Base-by-base conservation (phyloP, 1,140 invertebrate species). In the Vanessa atalanta region DNA sequence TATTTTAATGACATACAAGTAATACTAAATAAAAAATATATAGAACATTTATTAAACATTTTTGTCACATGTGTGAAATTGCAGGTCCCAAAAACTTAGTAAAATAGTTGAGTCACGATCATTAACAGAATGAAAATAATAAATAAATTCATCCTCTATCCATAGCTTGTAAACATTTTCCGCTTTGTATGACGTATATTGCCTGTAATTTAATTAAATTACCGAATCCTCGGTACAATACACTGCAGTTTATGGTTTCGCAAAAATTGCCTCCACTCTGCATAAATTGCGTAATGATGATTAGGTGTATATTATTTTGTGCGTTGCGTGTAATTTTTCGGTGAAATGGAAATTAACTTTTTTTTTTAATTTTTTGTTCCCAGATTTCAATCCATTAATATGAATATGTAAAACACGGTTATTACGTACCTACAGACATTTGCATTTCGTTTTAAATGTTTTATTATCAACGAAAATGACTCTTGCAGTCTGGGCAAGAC, bases 191-290 rank as follows among this genome's bases (percentile, higher is more conserved):
- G 13, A 57, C 20, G 55, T 57, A 61, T 86, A 87, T 85, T 83
- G 82, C 82, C 79, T 81, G 83, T 88, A 86, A 88, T 88, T 88
- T 88, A 82, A 86, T 83, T 26, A 87, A 81, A 86, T 81, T 83
- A 85, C 76, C 81, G 80, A 85, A 83, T 85, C 81, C 81, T 78
- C 77, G 78, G 78, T 70, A 80, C 74, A 80, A 76, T 80, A 65
- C 78, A 67, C 66, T 77, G 76, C 77, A 85, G 77, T 83, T 86
- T 88, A 88, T 84, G 83, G 80, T 81, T 85, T 80, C 81, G 82
- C 75, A 73, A 77, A 81, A 78, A 76, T 72, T 78, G 47, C 66
- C 75, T 65, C 75, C 72, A 66, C 78, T 82, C 75, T 79, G 76
- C 75, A 82, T 72, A 77, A 76, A 61, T 79, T 68, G 48, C 51